phyloP scores from a whole-genome alignment of 2,113 vertebrate species.

The Hydrochoerus hydrochaeris region DNA sequence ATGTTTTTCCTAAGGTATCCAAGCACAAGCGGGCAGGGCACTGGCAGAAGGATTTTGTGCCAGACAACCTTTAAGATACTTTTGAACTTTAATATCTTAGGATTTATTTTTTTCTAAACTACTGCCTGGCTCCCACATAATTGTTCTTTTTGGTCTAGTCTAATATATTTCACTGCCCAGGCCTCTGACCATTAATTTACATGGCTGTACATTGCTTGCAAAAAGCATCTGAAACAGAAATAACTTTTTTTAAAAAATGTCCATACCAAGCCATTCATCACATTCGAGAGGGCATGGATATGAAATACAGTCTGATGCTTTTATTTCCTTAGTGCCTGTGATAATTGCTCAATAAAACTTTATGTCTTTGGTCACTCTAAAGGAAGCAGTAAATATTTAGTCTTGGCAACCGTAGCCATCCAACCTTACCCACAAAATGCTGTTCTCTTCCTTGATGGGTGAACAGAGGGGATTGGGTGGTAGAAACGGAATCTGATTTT shows the following conservation, averaged over 20 bases:
- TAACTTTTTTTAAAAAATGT: not conserved
- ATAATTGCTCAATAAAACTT: constrained; percentile 72
- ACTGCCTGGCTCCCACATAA: not conserved
- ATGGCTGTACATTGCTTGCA: not conserved
- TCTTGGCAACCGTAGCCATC: constrained; percentile 26
- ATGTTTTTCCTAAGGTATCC: not conserved
- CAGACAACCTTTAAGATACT: not conserved
- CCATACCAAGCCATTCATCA: not conserved
- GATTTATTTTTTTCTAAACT: constrained; percentile 49
- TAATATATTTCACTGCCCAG: constrained; percentile 49
- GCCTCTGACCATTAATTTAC: constrained; percentile 44
- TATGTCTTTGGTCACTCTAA: constrained; percentile 52
- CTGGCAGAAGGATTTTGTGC: not conserved
- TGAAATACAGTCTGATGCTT: constrained; percentile 53
- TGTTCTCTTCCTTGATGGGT: constrained; percentile 20
- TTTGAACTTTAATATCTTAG: not conserved
- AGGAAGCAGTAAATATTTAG: constrained; percentile 64
- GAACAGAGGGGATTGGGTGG: not conserved
- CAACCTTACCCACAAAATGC: not conserved
- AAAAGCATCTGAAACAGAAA: constrained; percentile 54
- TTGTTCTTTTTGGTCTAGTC: constrained; percentile 33
- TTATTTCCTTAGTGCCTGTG: constrained; percentile 62
- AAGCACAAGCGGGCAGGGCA: not conserved
- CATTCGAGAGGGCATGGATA: constrained; percentile 33
- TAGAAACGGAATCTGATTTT: constrained; percentile 17